Evolutionary conservation across 2,113 vertebrate species (phyloP).

Genomic region (Muntiacus reevesi): DNA sequence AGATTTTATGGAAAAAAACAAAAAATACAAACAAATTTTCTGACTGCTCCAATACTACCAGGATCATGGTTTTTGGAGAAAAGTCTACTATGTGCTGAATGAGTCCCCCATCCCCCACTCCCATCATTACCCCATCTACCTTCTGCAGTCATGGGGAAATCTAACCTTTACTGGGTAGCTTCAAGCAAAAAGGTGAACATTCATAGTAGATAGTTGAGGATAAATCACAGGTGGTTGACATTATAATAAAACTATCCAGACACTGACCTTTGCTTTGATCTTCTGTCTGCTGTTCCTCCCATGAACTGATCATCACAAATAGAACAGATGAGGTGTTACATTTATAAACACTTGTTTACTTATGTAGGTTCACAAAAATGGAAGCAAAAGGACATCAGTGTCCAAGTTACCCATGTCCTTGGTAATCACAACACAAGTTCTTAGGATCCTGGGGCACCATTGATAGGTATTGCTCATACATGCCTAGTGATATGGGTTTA

Average conservation of each 20-base stretch:
- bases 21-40: not conserved
- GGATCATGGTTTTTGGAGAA: not conserved
- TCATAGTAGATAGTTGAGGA: not conserved
- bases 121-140: not conserved
- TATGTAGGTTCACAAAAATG: not conserved
- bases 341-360: not conserved
- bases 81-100: not conserved
- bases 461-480: not conserved
- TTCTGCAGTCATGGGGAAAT: not conserved
- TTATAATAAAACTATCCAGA: not conserved
- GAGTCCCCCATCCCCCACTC: too few relatives aligned
- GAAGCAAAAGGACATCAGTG: not conserved
- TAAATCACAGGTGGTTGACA: not conserved
- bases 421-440: not conserved
- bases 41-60: not conserved
- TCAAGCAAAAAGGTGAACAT: not conserved
- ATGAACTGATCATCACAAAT: not conserved
- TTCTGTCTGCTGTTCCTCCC: not conserved
- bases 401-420: not conserved
- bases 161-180: not conserved
- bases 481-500: not conserved
- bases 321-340: not conserved
- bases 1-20: not conserved
- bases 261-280: not conserved
- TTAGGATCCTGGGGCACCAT: too few relatives aligned